Percentiles rank a stretch among this genome's conserved stretches.
Evolutionary conservation across 2,113 vertebrate species (phyloP).

Genomic region (Indri indri): DNA sequence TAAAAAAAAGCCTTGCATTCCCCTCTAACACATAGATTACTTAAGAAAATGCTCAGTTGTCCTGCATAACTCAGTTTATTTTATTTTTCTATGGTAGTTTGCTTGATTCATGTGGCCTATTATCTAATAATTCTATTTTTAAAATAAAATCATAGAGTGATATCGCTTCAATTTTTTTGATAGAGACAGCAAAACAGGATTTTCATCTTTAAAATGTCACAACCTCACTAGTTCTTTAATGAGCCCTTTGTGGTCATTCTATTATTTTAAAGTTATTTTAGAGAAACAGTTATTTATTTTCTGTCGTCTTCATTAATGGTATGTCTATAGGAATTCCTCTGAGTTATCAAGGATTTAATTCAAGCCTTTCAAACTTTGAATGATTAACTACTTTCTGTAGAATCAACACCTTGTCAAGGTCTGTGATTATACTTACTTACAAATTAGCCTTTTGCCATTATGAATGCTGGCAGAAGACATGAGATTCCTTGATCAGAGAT

Average conservation of each 20-base stretch:
- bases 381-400: background rate
- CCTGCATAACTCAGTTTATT: background rate
- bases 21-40: background rate
- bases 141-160: background rate
- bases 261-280: background rate
- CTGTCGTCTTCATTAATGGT: background rate
- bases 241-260: background rate
- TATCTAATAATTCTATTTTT: constrained; percentile 36
- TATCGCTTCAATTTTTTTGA: background rate
- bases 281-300: background rate
- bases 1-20: background rate
- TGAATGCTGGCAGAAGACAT: background rate
- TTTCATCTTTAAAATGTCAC: constrained; percentile 17
- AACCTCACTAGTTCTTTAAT: constrained; percentile 23
- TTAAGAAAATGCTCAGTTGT: background rate
- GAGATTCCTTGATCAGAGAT: background rate
- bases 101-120: background rate
- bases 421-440: background rate
- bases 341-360: background rate
- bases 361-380: constrained; percentile 18
- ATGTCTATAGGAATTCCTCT: constrained; percentile 8
- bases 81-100: background rate
- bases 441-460: background rate
- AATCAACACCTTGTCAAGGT: background rate
- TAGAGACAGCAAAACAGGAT: constrained; percentile 20